Evolutionary conservation across 2,888 invertebrate genomes (phyloP), one percentile per base, ranked within the genome.

Genomic region (Euzetes globulus): DNA sequence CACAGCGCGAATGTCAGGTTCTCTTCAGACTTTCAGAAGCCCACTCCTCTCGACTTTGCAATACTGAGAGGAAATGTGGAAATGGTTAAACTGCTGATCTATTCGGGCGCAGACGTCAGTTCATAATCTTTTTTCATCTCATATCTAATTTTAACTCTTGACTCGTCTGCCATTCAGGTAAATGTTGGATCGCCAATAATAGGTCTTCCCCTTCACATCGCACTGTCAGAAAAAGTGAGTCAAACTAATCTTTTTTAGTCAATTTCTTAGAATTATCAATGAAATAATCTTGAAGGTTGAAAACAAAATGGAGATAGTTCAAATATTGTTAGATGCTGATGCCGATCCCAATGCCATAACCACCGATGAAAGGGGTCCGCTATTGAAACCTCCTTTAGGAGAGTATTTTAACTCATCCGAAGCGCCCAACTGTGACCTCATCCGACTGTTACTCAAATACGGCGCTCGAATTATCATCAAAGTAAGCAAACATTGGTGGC

Each of bases 1-100:
- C 90, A 91, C 82, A 93, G 93, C 0, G 92, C 92, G 0, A 85
- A 85, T 37, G 86, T 91, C 3, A 71, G 72, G n/a, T 86, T 84
- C 84, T 82, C 84, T 9, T 80, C 84, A 0, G 86, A 86, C 37
- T 22, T 55, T 4, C 86, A 86, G 78, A 90, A 90, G 80, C 90
- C 91, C 0, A 90, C 91, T 72, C 90, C 93, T 0, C 84, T 95
- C 60, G 93, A 94, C 82, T 85, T 93, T 77, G 91, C 94, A 0
- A 91, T 94, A 72, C 82, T 93, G 25, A 81, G 90, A 82, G 91
- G 91, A 17, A 91, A 91, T 80, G 88, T 89, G 0, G 83, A 86
- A 5, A 87, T 91, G 81, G 87, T 91, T 11, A 86, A 87, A 77
- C 58, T 79, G 27, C 76, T 83, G 50, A 78, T 84, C 4, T 77